Base-by-base conservation (phyloP, 2,113 vertebrate species). In the Heptranchias perlo region DNA sequence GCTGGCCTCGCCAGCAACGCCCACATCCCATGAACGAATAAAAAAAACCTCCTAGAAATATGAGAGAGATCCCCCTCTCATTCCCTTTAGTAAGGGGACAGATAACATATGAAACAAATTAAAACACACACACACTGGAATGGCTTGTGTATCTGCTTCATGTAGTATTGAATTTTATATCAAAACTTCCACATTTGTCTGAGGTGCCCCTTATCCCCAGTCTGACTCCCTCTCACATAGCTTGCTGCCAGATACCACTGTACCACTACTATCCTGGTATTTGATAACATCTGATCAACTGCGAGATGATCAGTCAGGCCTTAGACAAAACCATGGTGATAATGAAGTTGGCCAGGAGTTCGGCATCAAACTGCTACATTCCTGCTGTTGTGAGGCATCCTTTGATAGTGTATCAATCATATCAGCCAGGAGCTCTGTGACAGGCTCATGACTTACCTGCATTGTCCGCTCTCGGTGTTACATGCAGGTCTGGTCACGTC, bases 401-500 rank as follows among this genome's bases (percentile, higher is more conserved):
- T 21, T n/a, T 11, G 35, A 93, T 93, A 62, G 6, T 39, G 58
- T 64, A 62, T 93, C 58, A 39, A 39, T 21, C 31, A 21, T 21
- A 93, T 49, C 93, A 47, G 25, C 44, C 6, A n/a, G 58, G 35
- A 44, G n/a, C n/a, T 4, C 4, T 13, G 93, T 25, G 64, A 23
- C 18, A 25, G 39, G 64, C 62, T 31, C 39, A 28, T 58, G 5
- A 25, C 97, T 96, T 97, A 99, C 99, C 97, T 98, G 99, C 99
- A 99, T 98, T 99, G 99, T 69, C 99, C 99, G 0, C 98, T 99
- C 96, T 98, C 97, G n/a, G 96, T 69, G 0, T 99, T 98, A 0
- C 99, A 99, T 96, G 96, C 97, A 0, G 97, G 97, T 35, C 98
- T 98, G 0, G 97, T 94, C 96, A 97, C 97, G 1, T 98, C 97